Percentiles rank a stretch among this genome's conserved stretches.
Conservation (phyloP, 1,140 invertebrate species). For the Xylocopa sonorina region DNA sequence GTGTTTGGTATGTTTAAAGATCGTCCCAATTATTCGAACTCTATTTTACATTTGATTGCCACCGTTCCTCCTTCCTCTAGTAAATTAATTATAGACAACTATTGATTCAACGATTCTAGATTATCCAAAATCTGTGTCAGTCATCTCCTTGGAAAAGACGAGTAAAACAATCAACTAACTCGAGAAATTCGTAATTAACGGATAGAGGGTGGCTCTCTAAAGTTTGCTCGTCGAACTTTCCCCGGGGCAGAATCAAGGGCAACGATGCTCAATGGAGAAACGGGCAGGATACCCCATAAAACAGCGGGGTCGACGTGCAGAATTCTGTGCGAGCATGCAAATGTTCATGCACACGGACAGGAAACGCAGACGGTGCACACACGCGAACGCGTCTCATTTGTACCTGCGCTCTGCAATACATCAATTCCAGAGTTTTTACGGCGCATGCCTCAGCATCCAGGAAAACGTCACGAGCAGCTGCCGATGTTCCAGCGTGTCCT, state of each 20-base stretch:
- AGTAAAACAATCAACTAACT: too few relatives aligned
- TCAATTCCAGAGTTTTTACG: conserved; percentile 78
- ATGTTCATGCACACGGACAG: conserved; percentile 3
- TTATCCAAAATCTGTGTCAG: too few relatives aligned
- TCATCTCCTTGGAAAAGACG: too few relatives aligned
- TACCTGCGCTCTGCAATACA: conserved; percentile 82
- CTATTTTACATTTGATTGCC: not conserved
- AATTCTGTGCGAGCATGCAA: not conserved
- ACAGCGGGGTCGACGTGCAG: not conserved
- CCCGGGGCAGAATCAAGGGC: not conserved
- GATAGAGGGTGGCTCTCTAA: not conserved
- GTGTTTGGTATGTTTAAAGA: too few relatives aligned
- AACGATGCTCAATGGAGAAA: not conserved
- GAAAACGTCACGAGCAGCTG: conserved; percentile 62
- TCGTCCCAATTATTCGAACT: not conserved
- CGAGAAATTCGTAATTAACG: too few relatives aligned
- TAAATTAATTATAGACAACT: not conserved
- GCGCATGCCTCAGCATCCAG: conserved; percentile 80
- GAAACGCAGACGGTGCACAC: not conserved
- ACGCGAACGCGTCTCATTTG: conserved; percentile 44
- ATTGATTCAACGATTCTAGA: conserved; percentile 17
- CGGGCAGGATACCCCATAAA: not conserved
- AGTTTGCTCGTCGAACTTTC: too few relatives aligned
- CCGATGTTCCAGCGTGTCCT: conserved; percentile 28
- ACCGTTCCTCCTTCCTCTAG: not conserved